A percentile compares a stretch with the other conserved stretches of the same genome.
phyloP scores from a whole-genome alignment of 2,888 invertebrate species.

The Arrhopalites spinosus region DNA sequence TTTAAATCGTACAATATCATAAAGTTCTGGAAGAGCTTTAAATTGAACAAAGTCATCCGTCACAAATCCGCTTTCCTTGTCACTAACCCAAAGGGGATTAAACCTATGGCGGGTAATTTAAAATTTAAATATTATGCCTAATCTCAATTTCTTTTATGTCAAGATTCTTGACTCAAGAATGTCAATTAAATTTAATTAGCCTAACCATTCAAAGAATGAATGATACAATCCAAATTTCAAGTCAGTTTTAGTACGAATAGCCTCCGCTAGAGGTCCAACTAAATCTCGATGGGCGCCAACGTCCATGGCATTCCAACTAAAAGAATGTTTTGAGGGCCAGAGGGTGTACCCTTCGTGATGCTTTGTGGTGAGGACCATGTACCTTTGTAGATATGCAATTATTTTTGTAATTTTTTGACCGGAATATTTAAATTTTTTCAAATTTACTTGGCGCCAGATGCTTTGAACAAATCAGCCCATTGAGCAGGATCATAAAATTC shows the following conservation, averaged over 20 bases:
- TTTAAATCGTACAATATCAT: conserved; percentile 67
- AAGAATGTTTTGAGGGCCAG: conserved; percentile 62
- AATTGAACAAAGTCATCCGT: conserved; percentile 70
- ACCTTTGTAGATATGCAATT: conserved; percentile 56
- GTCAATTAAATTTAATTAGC: no score
- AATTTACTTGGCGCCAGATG: conserved; percentile 82
- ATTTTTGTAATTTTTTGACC: neutral
- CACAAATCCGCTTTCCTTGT: conserved; percentile 69
- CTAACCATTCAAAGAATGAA: conserved; percentile 88
- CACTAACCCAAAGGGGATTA: conserved; percentile 76
- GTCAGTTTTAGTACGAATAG: no score
- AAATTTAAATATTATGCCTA: no score
- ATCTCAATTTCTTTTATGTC: no score
- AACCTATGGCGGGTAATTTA: conserved; percentile 59
- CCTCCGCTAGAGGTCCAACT: no score
- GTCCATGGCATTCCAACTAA: conserved; percentile 63
- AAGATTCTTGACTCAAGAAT: no score
- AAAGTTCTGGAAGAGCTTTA: conserved; percentile 79
- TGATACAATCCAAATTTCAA: conserved; percentile 83
- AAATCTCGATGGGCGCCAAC: conserved; percentile 62
- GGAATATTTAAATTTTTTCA: no score
- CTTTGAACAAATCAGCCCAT: conserved; percentile 82
- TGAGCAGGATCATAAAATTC: conserved; percentile 83
- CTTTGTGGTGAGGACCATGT: conserved; percentile 62
- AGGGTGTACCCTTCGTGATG: conserved; percentile 63